phyloP scores from a whole-genome alignment of 2,113 vertebrate genomes.

The Agapornis roseicollis region DNA sequence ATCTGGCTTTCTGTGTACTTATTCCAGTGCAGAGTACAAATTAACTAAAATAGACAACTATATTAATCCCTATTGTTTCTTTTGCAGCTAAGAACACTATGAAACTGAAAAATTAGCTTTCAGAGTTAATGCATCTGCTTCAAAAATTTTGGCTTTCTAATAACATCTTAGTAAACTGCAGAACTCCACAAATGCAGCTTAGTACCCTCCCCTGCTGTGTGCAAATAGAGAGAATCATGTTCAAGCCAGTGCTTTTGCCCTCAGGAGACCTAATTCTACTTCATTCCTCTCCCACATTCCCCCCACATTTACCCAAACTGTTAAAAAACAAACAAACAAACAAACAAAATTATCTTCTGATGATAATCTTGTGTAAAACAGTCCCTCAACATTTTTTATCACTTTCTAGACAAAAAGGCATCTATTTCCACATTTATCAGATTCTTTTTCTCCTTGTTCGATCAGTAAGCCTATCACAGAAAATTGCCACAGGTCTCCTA shows the following conservation, averaged over 20 bases:
- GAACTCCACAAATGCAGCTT: background rate
- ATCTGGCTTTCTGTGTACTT: background rate
- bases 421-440: background rate
- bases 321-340: accelerated
- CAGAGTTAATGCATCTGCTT: background rate
- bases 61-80: background rate
- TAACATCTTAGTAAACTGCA: background rate
- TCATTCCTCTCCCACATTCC: background rate
- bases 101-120: background rate
- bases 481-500: background rate
- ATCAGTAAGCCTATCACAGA: background rate
- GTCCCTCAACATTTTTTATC: background rate
- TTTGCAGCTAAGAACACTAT: background rate
- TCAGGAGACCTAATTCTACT: background rate
- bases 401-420: background rate
- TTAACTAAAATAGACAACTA: background rate
- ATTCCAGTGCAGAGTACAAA: background rate
- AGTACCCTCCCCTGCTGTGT: background rate
- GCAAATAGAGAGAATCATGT: background rate
- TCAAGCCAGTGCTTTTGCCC: background rate
- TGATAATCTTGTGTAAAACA: background rate
- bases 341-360: background rate
- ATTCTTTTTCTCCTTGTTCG: background rate
- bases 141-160: background rate
- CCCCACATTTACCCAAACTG: background rate